These are phyloP conservation scores for Polypterus bichir DNA, from an alignment of 2,113 vertebrate genomes.

Conservation along the genomic window DNA sequence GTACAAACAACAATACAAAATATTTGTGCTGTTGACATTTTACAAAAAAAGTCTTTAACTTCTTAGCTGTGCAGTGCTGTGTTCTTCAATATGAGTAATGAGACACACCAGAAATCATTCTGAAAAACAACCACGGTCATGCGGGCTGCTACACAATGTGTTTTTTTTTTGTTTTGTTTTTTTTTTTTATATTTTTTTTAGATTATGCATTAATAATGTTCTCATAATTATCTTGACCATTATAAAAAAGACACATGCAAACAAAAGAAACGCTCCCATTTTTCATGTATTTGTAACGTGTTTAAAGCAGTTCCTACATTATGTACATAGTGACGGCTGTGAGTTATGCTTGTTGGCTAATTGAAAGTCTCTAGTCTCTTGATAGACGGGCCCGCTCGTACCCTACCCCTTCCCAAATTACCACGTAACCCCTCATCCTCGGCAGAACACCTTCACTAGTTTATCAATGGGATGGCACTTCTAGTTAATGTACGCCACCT, in stretches of 20 bases:
- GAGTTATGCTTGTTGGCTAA: slow-evolving; percentile 22
- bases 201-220: not conserved
- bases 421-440: no score
- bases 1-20: slow-evolving; percentile 99
- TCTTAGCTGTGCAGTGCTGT: slow-evolving; percentile 52
- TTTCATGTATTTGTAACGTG: slow-evolving; percentile 42
- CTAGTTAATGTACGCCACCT: no score
- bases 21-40: slow-evolving; percentile 93
- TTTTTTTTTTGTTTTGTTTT: slow-evolving; percentile 20
- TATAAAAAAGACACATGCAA: slow-evolving; percentile 80
- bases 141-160: slow-evolving; percentile 57
- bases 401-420: no score
- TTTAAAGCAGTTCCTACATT: slow-evolving; percentile 57
- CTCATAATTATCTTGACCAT: slow-evolving; percentile 49
- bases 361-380: slow-evolving; percentile 11
- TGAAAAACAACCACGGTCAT: slow-evolving; percentile 63
- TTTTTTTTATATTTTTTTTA: slow-evolving; percentile 31
- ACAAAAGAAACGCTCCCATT: slow-evolving; percentile 48
- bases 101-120: slow-evolving; percentile 51
- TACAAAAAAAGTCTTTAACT: slow-evolving; percentile 72
- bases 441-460: no score
- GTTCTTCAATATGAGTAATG: slow-evolving; percentile 36
- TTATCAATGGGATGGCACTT: no score
- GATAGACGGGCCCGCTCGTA: no score
- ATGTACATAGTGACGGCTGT: slow-evolving; percentile 43